phyloP scores from a whole-genome alignment of 2,113 vertebrate genomes.

The Gymnocephalus cernua region DNA sequence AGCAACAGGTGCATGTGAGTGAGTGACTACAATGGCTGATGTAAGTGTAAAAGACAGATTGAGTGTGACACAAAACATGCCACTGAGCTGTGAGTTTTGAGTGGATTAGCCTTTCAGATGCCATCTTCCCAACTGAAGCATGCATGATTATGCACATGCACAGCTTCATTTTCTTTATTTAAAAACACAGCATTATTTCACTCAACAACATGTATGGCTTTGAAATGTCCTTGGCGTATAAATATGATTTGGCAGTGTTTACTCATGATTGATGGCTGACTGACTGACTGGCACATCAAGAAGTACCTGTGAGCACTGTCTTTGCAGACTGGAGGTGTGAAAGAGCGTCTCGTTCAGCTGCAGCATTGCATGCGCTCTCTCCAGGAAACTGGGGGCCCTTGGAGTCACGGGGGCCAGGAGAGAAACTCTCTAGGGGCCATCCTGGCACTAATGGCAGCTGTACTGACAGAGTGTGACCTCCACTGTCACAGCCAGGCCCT shows the following conservation, averaged over 20 bases:
- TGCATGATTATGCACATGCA: background rate
- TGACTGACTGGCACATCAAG: conserved; percentile 1
- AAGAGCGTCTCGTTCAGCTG: conserved; percentile 80
- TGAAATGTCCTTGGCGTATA: background rate
- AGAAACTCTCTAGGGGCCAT: conserved; percentile 79
- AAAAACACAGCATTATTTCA: background rate
- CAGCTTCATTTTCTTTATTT: background rate
- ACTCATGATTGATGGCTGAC: too few species aligned
- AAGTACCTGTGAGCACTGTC: conserved; percentile 25
- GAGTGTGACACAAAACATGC: conserved; percentile 38
- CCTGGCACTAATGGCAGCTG: conserved; percentile 85
- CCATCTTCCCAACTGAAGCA: background rate
- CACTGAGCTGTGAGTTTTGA: conserved; percentile 5
- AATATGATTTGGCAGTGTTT: background rate
- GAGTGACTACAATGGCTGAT: conserved; percentile 62
- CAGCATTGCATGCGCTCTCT: conserved; percentile 83
- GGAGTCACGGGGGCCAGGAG: conserved; percentile 64
- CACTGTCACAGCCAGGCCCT: conserved; percentile 85
- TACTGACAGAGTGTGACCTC: conserved; percentile 87
- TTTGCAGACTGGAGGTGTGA: conserved; percentile 73
- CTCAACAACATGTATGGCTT: background rate
- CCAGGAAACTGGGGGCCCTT: conserved; percentile 77
- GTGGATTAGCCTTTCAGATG: conserved; percentile 1
- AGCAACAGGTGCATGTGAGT: conserved; percentile 71
- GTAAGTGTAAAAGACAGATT: conserved; percentile 66